Evolutionary conservation across 2,113 vertebrate genomes (phyloP), one percentile per base, ranked within the genome.

Genomic region (Callipepla squamata): DNA sequence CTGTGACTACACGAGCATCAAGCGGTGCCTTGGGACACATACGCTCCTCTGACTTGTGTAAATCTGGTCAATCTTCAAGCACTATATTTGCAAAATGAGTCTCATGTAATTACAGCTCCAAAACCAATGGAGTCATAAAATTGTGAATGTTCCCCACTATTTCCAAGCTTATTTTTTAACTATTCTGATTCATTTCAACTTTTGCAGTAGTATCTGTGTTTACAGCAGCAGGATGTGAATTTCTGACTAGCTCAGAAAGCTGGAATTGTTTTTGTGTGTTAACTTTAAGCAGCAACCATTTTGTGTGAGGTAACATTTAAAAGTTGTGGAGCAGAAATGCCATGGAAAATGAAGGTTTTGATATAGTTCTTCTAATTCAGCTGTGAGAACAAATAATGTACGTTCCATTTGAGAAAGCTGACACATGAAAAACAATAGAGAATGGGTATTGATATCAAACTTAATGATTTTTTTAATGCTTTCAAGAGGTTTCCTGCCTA

Each of bases 401-500:
- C 73, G 58, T 93, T 92, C 40, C n/a, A 38, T 30, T 81, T 81
- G 66, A 58, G 28, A 53, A 92, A 94, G 30, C 36, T 90, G 62
- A 18, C 40, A 76, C 13, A 62, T 78, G 58, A 76, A 89, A 85
- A 86, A 79, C 8, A 25, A 26, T 78, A 55, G 32, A 66, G 67
- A 78, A 61, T 17, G 20, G 11, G 23, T 21, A 83, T 93, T 94
- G 81, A 66, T 79, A 73, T 50, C 51, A 73, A 79, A 51, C 80
- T 74, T 70, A 48, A 68, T 66, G 18, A 78, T 20, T 72, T 63
- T 63, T 62, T 58, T 85, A 58, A 32, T 61, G 40, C 23, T 87
- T 92, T 87, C 58, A 62, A 84, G 62, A 68, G 48, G 13, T 72
- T 93, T 92, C n/a, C 20, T 26, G 21, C 38, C 36, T 40, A 18